Evolutionary conservation across 2,888 invertebrate genomes (phyloP).

Genomic region (Tetropium fuscum): DNA sequence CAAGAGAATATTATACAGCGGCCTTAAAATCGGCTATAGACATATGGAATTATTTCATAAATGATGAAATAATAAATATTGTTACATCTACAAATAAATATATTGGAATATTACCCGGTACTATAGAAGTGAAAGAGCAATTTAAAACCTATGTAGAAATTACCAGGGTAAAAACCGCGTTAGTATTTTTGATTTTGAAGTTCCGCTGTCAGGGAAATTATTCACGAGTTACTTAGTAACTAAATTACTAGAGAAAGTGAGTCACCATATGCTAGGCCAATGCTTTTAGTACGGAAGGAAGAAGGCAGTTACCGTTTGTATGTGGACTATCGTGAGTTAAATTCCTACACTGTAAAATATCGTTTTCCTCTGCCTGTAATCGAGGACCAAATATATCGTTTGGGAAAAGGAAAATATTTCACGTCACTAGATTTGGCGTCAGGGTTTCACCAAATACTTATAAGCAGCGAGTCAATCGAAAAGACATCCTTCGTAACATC

Average conservation of each 20-base stretch:
- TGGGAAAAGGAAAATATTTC: no score
- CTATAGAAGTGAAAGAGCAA: conserved; percentile 17
- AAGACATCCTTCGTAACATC: no score
- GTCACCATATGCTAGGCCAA: background rate
- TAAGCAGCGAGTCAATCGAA: no score
- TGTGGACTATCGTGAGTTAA: background rate
- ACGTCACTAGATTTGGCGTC: no score
- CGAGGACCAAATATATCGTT: no score
- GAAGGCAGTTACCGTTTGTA: background rate
- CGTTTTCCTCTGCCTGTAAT: no score
- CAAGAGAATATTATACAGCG: background rate
- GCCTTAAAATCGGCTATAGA: background rate
- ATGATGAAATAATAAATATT: conserved; percentile 44
- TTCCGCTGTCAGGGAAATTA: background rate
- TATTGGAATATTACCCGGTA: conserved; percentile 29
- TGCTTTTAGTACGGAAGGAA: background rate
- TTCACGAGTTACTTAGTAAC: no score
- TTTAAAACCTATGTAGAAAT: no score
- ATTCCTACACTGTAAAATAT: background rate
- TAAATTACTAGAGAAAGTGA: background rate
- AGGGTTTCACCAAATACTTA: no score
- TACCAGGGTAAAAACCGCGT: no score
- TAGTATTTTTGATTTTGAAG: no score
- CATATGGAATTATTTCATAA: conserved; percentile 42
- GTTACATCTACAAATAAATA: conserved; percentile 48